These are phyloP conservation scores for Ramphastos sulfuratus DNA, from an alignment of 2,113 vertebrate species.

Conservation along the genomic window DNA sequence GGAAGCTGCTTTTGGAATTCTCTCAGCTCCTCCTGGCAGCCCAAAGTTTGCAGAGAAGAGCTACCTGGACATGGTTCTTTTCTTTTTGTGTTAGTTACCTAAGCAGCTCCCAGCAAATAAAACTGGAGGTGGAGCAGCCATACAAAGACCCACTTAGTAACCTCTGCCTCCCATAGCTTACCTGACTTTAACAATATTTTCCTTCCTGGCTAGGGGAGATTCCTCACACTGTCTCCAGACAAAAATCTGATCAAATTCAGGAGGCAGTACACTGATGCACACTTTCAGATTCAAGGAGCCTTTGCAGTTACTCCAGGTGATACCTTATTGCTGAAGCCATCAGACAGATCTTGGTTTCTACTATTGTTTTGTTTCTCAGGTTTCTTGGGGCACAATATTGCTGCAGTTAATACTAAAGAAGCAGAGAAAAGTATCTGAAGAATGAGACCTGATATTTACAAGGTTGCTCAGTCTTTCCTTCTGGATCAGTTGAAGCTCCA, in stretches of 20 bases:
- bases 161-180: not conserved
- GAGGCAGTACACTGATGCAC: not conserved
- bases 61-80: not conserved
- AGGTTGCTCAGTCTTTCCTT: not conserved
- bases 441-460: not conserved
- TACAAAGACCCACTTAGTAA: not conserved
- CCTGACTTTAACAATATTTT: not conserved
- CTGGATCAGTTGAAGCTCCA: not conserved
- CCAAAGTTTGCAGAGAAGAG: not conserved
- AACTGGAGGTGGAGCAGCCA: not conserved
- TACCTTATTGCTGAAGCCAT: not conserved
- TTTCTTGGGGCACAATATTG: not conserved
- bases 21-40: slow-evolving; percentile 10
- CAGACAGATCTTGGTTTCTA: not conserved
- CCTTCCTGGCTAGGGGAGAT: not conserved
- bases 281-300: not conserved
- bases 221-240: not conserved
- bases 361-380: not conserved
- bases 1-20: slow-evolving; percentile 38
- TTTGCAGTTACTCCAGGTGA: not conserved
- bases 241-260: not conserved
- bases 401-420: not conserved
- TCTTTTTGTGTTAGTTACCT: not conserved
- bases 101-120: not conserved
- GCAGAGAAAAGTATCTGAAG: not conserved